Percentiles rank a stretch among this genome's conserved stretches.
These are phyloP conservation scores for Halotydeus destructor DNA, from an alignment of 1,140 invertebrate species.

Conservation along the genomic window DNA sequence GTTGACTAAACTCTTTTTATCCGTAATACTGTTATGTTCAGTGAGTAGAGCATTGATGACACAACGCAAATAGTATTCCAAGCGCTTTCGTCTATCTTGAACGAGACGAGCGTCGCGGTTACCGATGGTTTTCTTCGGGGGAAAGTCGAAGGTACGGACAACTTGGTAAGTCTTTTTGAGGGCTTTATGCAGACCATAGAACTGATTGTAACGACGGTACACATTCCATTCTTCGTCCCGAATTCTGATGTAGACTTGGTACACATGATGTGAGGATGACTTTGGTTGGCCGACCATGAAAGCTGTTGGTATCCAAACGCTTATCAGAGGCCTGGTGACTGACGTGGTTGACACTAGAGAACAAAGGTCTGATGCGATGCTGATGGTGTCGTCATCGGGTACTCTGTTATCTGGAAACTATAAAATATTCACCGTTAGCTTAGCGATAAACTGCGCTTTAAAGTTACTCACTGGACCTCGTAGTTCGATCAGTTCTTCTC, in stretches of 20 bases:
- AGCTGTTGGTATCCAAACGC: conserved; percentile 71
- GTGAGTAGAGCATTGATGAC: conserved; percentile 44
- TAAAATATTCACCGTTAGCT: neutral
- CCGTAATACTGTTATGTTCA: conserved; percentile 23
- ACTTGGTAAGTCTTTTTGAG: conserved; percentile 53
- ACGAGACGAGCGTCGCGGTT: conserved; percentile 68
- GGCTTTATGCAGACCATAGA: conserved; percentile 53
- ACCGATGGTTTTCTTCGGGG: conserved; percentile 74
- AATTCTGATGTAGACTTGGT: conserved; percentile 65
- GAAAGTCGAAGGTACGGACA: conserved; percentile 61
- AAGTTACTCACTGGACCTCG: conserved; percentile 26
- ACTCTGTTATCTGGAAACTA: conserved; percentile 20
- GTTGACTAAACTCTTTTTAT: conserved; percentile 6
- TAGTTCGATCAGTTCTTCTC: conserved; percentile 42
- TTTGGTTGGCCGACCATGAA: conserved; percentile 49
- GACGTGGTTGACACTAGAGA: conserved; percentile 11
- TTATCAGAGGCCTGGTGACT: conserved; percentile 35
- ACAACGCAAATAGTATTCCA: conserved; percentile 54
- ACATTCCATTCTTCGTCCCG: conserved; percentile 79
- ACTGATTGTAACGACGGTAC: conserved; percentile 72
- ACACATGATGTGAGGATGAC: conserved; percentile 46
- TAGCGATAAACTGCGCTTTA: neutral
- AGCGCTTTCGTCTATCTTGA: conserved; percentile 44
- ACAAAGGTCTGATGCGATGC: conserved; percentile 20
- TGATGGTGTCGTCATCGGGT: conserved; percentile 19